Evolutionary conservation across 2,888 invertebrate species (phyloP), one percentile per base, ranked within the genome.

Genomic region (Dromius quadrimaculatus): DNA sequence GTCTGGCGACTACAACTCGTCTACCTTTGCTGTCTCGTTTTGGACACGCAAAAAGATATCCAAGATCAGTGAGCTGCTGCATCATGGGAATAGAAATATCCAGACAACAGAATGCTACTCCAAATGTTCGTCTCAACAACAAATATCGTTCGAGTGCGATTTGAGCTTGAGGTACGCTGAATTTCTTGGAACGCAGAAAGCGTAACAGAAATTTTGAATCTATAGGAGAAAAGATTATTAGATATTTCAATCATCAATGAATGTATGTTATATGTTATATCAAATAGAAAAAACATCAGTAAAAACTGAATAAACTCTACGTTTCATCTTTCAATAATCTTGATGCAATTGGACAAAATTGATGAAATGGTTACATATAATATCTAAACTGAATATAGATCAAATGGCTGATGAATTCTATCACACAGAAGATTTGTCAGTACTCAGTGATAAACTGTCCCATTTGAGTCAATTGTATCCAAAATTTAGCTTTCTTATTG

Each of bases 131-230:
- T 20, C 93, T 86, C 66, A 93, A 85, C 11, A 92, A 85, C 43
- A 94, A 84, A 79, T 94, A 94, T 20, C 93, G 86, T 80, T 93
- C 90, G 63, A 92, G 85, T 17, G 91, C 90, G 76, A 91, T 90
- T 78, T 92, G 90, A 0, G 92, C 90, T 86, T 91, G 90, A 1
- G 90, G 89, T 0, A 93, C 89, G 78, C 90, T 91, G 83, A 90
- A 93, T 79, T 92, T 94, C 81, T 93, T 92, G 72, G 89, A 87
- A n/a, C 93, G 87, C 61, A 94, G 84, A 79, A 92, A 94, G 72
- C 91, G 87, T 62, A 94, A 84, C 45, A 94, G 82, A 80, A 90
- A 93, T 76, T 82, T 86, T 0, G 87, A 82, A 82, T 92, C 92
- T 92, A 71, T 62, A 22, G 9, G 28, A 32, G 2, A 11, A 1